These are phyloP conservation scores for Trinorchestia longiramus DNA, from an alignment of 1,140 invertebrate genomes.

Conservation along the genomic window DNA sequence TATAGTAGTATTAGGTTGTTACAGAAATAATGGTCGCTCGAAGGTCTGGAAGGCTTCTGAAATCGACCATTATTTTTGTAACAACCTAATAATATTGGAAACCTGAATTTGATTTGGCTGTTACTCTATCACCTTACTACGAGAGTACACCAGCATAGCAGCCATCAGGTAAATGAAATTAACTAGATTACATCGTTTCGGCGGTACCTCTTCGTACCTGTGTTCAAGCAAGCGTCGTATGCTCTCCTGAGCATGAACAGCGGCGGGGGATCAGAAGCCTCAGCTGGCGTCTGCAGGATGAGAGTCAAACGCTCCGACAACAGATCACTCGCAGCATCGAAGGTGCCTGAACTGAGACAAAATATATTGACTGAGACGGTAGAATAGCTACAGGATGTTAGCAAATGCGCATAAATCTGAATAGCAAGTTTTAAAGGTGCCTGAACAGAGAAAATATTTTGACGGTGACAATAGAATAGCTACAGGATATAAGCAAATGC, in stretches of 20 bases:
- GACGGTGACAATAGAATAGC: no score
- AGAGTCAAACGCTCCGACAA: constrained; percentile 10
- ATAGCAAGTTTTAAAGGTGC: no score
- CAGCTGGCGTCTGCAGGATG: constrained; percentile 25
- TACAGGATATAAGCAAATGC: background rate
- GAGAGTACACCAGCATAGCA: background rate
- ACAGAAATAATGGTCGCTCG: no score
- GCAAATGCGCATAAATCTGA: no score
- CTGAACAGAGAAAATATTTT: no score
- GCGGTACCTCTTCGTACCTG: background rate
- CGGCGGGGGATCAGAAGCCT: constrained; percentile 21
- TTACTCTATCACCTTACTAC: no score
- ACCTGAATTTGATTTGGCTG: no score
- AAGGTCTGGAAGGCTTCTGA: no score
- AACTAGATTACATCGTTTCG: background rate
- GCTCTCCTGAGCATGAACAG: constrained; percentile 36
- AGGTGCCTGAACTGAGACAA: background rate
- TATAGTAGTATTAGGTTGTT: no score
- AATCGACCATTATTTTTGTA: no score
- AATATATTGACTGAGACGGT: background rate
- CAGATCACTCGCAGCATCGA: constrained; percentile 12
- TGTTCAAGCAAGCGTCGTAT: constrained; percentile 39
- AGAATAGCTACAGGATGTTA: background rate
- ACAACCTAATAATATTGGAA: no score
- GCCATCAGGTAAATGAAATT: background rate